phyloP scores from a whole-genome alignment of 1,140 invertebrate genomes.

The Drosophila pandora region DNA sequence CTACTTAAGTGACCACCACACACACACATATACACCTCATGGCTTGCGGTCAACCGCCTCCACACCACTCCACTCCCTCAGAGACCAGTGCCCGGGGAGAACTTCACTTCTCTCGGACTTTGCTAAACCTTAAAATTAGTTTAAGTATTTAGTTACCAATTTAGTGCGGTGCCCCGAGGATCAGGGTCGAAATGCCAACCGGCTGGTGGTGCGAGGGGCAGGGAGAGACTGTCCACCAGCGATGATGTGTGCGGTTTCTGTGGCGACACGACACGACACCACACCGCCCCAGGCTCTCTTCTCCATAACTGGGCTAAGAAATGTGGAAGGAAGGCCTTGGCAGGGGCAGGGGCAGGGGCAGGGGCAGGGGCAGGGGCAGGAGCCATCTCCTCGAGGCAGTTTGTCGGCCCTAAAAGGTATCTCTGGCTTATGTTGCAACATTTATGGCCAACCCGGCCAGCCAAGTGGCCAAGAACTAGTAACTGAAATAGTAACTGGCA shows the following conservation, averaged over 20 bases:
- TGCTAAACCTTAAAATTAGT: slow-evolving; percentile 82
- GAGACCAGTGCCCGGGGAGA: slow-evolving; percentile 31
- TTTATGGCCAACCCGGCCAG: not conserved
- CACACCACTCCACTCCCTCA: slow-evolving; percentile 23
- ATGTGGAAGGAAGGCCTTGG: slow-evolving; percentile 9
- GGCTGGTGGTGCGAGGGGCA: not conserved
- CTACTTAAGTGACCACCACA: slow-evolving; percentile 66
- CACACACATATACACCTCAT: slow-evolving; percentile 6
- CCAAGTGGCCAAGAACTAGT: not conserved
- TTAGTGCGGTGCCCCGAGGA: slow-evolving; percentile 43
- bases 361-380: not conserved
- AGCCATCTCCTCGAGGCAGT: not conserved
- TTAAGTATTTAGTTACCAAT: slow-evolving; percentile 83
- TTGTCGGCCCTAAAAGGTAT: slow-evolving; percentile 2
- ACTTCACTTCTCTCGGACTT: slow-evolving; percentile 73
- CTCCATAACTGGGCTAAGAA: not conserved
- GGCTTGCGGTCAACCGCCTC: slow-evolving; percentile 64
- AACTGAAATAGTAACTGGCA: too few relatives aligned
- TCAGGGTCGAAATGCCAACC: slow-evolving; percentile 36
- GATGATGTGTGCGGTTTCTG: slow-evolving; percentile 51
- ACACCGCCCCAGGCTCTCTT: not conserved
- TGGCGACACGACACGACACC: slow-evolving; percentile 17
- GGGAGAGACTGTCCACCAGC: slow-evolving; percentile 16
- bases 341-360: not conserved
- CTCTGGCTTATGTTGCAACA: not conserved